Base-by-base conservation (phyloP, 1,140 invertebrate genomes). In the Scaptomyza montana region DNA sequence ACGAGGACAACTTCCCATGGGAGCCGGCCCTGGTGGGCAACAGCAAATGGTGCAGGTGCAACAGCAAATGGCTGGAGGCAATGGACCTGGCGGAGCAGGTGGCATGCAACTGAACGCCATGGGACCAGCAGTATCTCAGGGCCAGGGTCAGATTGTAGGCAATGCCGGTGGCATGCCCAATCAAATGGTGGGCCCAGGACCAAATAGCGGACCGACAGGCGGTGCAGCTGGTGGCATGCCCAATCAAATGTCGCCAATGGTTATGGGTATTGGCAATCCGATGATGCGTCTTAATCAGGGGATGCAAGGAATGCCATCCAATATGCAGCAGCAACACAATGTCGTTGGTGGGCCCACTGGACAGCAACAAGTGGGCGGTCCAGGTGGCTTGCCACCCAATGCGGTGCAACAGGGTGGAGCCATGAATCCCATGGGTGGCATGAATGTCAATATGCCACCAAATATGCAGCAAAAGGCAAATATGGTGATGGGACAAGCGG, bases 41-140 rank as follows among this genome's bases (percentile, higher is more conserved):
- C 89, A 91, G 55, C 79, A 85, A 54, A 90, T 92, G 65, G 74
- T 79, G 41, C 86, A 89, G 74, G 82, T 82, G 60, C 81, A 81
- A 33, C 75, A 94, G 51, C 93, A 92, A 70, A 93, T 95, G 91
- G 76, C 74, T 5, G 78, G 57, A 0, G 77, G 81, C n/a, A 78
- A 69, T 19, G 73, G 66, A 4, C 77, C 87, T 2, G 90, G 86
- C 30, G 93, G 94, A 94, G 46, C 55, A 5, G 66, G 54, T n/a
- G 93, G 90, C 55, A 69, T 80, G 60, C 80, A 80, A 9, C 77
- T 91, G 62, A 90, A 79, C n/a, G 75, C 81, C 21, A 85, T 84
- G 55, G 84, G 78, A 9, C 75, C 80, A 2, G 77, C 74, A 9
- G 74, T 90, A 63, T 55, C 55, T 5, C 94, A 94, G 82, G 78